Conservation (phyloP, 1,140 invertebrate genomes). For the Neotoxoptera formosana region DNA sequence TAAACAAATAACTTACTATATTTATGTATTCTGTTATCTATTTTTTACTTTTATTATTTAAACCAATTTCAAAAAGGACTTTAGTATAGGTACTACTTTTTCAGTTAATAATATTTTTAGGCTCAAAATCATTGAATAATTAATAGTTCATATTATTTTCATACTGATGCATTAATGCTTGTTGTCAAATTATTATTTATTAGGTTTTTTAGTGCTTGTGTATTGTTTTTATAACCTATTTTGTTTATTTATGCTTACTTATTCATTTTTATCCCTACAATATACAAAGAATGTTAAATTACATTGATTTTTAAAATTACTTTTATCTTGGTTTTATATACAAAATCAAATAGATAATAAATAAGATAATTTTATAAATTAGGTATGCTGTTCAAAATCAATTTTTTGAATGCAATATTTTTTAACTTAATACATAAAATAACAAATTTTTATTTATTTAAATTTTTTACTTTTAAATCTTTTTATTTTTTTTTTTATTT, state of each 20-base stretch:
- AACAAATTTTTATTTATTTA: neutral
- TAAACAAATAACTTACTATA: neutral
- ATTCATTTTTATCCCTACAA: constrained; percentile 2
- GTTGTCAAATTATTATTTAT: neutral
- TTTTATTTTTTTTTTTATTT: no score
- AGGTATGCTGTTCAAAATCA: neutral
- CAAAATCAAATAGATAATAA: neutral
- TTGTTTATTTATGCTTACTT: neutral
- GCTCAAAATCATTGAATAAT: neutral
- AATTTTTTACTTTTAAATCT: neutral
- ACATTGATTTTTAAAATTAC: neutral
- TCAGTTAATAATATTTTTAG: neutral
- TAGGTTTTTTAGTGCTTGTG: neutral
- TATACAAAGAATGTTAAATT: neutral
- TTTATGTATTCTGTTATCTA: neutral
- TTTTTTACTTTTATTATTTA: no score
- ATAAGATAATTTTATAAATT: no score
- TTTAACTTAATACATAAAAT: neutral
- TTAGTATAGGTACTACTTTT: neutral
- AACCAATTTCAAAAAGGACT: neutral
- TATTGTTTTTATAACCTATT: neutral
- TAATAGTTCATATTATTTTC: neutral
- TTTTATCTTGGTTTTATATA: neutral
- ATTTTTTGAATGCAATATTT: neutral
- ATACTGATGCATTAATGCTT: neutral